Evolutionary conservation across 2,797 vertebrate genomes (phyloP).

Genomic region (Alcedo quadribrachys): DNA sequence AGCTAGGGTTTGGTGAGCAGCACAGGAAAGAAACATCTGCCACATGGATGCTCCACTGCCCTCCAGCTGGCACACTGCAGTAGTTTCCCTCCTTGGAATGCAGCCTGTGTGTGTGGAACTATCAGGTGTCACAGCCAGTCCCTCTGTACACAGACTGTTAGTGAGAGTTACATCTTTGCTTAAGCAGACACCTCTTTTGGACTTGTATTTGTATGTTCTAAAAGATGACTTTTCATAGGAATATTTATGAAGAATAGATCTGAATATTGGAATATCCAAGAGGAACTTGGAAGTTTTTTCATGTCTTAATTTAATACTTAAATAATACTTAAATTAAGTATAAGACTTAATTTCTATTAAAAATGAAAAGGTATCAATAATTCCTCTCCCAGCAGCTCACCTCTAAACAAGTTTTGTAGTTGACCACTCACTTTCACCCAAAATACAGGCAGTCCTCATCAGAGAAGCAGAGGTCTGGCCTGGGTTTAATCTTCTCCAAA

Average conservation of each 20-base stretch:
- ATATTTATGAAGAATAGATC: slow-evolving; percentile 32
- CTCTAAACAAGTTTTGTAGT: background rate
- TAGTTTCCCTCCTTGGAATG: background rate
- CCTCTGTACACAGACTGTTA: background rate
- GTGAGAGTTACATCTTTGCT: background rate
- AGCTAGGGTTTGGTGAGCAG: background rate
- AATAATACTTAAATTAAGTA: no score
- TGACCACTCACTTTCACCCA: background rate
- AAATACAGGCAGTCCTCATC: background rate
- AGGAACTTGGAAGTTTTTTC: background rate
- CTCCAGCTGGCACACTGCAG: background rate
- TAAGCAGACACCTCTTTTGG: background rate
- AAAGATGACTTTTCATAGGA: background rate
- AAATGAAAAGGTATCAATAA: background rate
- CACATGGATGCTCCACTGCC: background rate
- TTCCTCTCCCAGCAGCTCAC: background rate
- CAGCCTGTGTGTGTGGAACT: background rate
- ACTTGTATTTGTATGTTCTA: background rate
- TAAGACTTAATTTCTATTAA: background rate
- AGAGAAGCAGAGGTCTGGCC: background rate
- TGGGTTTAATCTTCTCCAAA: background rate
- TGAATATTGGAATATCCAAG: slow-evolving; percentile 9
- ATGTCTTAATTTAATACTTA: background rate
- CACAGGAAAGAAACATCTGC: slow-evolving; percentile 42
- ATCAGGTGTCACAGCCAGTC: background rate